A percentile compares a stretch with the other conserved stretches of the same genome.
Evolutionary conservation across 2,113 vertebrate genomes (phyloP).

Genomic region (Lagopus muta): DNA sequence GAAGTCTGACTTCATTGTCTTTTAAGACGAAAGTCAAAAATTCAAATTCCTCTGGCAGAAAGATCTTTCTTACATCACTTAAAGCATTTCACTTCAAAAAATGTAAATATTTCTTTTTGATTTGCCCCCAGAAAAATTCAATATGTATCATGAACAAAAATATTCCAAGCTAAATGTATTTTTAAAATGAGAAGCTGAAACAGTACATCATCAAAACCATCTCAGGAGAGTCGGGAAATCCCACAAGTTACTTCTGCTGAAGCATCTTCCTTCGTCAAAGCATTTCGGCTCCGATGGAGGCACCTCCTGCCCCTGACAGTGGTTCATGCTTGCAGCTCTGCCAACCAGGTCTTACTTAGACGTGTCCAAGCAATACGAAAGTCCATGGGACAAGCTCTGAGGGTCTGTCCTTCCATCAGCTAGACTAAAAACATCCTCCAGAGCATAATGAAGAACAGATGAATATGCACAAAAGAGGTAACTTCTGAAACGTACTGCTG

Average conservation of each 20-base stretch:
- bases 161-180: neutral
- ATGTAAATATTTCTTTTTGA: conserved; percentile 61
- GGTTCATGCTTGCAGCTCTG: neutral
- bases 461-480: neutral
- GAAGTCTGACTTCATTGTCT: conserved; percentile 16
- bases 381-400: neutral
- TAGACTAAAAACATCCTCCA: neutral
- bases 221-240: neutral
- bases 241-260: neutral
- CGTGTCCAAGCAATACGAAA: neutral
- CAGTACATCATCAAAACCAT: neutral
- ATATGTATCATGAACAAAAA: conserved; percentile 34
- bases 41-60: conserved; percentile 10
- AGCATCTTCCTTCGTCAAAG: neutral
- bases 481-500: neutral
- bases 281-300: neutral
- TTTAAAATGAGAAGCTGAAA: conserved; percentile 46
- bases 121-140: conserved; percentile 1
- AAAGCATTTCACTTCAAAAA: conserved; percentile 28
- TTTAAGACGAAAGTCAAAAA: conserved; percentile 30
- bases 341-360: neutral
- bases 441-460: neutral
- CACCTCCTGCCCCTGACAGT: neutral
- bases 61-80: neutral
- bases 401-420: neutral